Conservation (phyloP, 2,797 vertebrate genomes). For the Sandelia bainsii region DNA sequence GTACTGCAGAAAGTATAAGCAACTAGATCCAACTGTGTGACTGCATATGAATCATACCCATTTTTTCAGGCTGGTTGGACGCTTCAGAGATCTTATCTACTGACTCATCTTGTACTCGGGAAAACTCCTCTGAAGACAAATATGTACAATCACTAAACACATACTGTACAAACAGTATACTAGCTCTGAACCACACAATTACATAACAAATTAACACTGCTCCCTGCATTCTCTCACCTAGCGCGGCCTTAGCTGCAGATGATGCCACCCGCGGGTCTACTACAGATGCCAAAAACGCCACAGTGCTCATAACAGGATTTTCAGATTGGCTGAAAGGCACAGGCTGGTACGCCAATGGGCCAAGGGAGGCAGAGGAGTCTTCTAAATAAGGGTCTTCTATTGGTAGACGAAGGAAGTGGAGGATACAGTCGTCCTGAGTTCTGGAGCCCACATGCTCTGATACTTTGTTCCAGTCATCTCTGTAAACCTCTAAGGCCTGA, state of each 20-base stretch:
- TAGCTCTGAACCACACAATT: neutral
- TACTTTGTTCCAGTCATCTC: conserved; percentile 99
- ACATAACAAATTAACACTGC: neutral
- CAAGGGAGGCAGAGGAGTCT: conserved; percentile 93
- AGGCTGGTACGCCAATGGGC: conserved; percentile 94
- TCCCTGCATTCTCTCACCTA: conserved; percentile 82
- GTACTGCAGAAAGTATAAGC: neutral
- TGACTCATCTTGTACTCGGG: conserved; percentile 91
- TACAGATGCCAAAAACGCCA: conserved; percentile 96
- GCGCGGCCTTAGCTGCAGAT: conserved; percentile 93
- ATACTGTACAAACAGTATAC: neutral
- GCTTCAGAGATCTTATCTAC: conserved; percentile 88
- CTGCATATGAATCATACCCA: conserved; percentile 33
- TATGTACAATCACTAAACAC: conserved; percentile 21
- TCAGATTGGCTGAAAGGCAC: conserved; percentile 98
- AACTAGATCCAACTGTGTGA: neutral
- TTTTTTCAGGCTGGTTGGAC: conserved; percentile 73
- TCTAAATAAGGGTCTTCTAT: conserved; percentile 98
- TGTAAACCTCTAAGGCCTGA: conserved; percentile 97
- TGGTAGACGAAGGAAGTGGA: conserved; percentile 94
- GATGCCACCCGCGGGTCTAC: conserved; percentile 96
- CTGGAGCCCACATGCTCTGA: conserved; percentile 97
- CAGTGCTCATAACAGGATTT: conserved; percentile 98
- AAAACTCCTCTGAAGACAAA: conserved; percentile 92
- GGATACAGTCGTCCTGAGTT: conserved; percentile 97